Conservation (phyloP, 1,140 invertebrate species). For the Subanguina moxae region DNA sequence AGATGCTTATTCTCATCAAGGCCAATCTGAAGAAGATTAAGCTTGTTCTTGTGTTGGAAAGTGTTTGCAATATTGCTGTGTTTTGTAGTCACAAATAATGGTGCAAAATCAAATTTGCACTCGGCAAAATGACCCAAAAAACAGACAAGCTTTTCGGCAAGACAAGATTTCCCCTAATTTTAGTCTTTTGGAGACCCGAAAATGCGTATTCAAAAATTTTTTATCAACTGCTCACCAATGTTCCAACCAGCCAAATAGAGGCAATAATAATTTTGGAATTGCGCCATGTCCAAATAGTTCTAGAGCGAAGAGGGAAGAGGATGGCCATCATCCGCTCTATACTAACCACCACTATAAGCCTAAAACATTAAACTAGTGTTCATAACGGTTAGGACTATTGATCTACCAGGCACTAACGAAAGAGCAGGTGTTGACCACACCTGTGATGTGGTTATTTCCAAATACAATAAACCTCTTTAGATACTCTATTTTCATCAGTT, state of each 20-base stretch:
- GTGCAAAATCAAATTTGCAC: too few species aligned
- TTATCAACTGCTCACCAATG: background rate
- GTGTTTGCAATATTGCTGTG: too few species aligned
- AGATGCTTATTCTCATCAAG: too few species aligned
- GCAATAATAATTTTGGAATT: slow-evolving; percentile 31
- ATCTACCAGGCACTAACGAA: slow-evolving; percentile 46
- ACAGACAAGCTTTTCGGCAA: too few species aligned
- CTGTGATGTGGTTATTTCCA: slow-evolving; percentile 35
- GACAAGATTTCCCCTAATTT: too few species aligned
- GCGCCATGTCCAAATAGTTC: slow-evolving; percentile 42
- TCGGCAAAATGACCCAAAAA: too few species aligned
- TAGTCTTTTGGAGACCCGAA: too few species aligned
- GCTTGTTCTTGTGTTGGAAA: too few species aligned
- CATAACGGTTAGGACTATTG: slow-evolving; percentile 25
- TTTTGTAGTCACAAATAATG: too few species aligned
- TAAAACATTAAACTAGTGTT: slow-evolving; percentile 8
- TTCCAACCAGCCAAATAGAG: slow-evolving; percentile 25
- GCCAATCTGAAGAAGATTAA: too few species aligned
- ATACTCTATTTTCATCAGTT: slow-evolving; percentile 14
- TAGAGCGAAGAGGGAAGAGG: slow-evolving; percentile 31
- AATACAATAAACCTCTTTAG: slow-evolving; percentile 32
- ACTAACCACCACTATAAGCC: slow-evolving; percentile 50
- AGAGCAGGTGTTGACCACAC: slow-evolving; percentile 36
- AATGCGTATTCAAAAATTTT: too few species aligned
- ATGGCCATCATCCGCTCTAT: slow-evolving; percentile 43